Percentiles rank a stretch among this genome's conserved stretches.
Conservation (phyloP, 2,113 vertebrate genomes). For the Eurypyga helias region DNA sequence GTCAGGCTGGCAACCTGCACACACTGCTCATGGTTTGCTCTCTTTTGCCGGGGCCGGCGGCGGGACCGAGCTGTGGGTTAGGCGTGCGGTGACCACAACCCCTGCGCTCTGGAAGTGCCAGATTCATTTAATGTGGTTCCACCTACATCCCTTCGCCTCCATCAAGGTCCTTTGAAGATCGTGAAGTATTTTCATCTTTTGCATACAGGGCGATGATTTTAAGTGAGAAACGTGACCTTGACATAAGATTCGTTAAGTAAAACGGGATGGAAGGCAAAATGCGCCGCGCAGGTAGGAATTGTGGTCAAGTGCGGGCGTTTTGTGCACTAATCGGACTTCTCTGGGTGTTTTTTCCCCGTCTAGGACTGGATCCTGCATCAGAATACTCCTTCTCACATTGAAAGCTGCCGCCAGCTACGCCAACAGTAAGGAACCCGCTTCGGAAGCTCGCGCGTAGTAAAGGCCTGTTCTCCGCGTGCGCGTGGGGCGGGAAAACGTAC, state of each 20-base stretch:
- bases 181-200: too few species aligned
- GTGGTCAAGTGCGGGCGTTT: fast-evolving
- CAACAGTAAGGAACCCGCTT: slow-evolving; percentile 80
- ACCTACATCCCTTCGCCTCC: neutral
- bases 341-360: slow-evolving; percentile 8
- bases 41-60: fast-evolving
- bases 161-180: neutral
- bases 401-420: slow-evolving; percentile 84
- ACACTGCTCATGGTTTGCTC: neutral
- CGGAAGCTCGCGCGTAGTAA: neutral
- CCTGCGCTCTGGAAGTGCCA: neutral
- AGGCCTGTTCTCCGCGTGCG: neutral
- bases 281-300: fast-evolving
- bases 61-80: neutral
- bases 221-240: neutral
- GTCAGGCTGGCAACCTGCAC: neutral
- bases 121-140: neutral
- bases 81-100: neutral
- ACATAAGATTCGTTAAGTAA: neutral
- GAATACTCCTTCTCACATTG: slow-evolving; percentile 86
- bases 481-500: too few species aligned
- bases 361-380: slow-evolving; percentile 94
- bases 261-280: neutral
- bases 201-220: fast-evolving
- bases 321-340: fast-evolving